Percentiles rank a stretch among this genome's conserved stretches.
Evolutionary conservation across 2,113 vertebrate genomes (phyloP).

Genomic region (Psilopogon haemacephalus): DNA sequence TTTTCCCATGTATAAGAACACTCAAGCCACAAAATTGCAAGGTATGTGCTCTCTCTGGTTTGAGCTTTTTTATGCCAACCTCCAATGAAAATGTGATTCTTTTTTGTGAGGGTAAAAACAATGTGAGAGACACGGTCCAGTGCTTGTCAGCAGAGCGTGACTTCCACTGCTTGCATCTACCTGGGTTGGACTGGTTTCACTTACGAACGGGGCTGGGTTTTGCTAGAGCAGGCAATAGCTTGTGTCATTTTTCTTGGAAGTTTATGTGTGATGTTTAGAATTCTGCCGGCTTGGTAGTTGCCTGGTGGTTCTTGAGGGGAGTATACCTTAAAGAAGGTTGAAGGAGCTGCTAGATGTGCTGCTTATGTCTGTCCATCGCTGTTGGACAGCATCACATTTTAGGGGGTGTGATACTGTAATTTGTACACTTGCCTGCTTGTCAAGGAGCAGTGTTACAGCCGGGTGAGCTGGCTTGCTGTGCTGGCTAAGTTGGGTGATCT

Average conservation of each 20-base stretch:
- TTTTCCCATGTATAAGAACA: background rate
- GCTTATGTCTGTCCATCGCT: background rate
- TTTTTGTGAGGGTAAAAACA: background rate
- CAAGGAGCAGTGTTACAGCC: rapidly evolving
- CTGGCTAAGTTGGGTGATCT: background rate
- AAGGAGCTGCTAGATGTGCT: background rate
- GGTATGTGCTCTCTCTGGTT: background rate
- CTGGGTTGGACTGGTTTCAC: background rate
- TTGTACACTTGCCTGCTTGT: background rate
- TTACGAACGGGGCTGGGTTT: background rate
- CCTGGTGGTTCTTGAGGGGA: background rate
- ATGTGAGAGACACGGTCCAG: background rate
- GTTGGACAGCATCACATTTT: background rate
- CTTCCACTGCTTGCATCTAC: background rate
- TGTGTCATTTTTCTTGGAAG: background rate
- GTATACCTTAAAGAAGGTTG: background rate
- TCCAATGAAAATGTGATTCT: background rate
- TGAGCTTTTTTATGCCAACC: background rate
- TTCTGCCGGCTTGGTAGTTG: background rate
- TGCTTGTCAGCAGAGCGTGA: background rate
- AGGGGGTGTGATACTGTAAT: background rate
- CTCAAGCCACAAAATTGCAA: background rate
- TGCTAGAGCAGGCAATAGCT: background rate
- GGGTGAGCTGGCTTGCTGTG: background rate
- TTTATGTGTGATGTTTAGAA: background rate